phyloP scores from a whole-genome alignment of 1,140 invertebrate genomes.

The Bemisia tabaci region DNA sequence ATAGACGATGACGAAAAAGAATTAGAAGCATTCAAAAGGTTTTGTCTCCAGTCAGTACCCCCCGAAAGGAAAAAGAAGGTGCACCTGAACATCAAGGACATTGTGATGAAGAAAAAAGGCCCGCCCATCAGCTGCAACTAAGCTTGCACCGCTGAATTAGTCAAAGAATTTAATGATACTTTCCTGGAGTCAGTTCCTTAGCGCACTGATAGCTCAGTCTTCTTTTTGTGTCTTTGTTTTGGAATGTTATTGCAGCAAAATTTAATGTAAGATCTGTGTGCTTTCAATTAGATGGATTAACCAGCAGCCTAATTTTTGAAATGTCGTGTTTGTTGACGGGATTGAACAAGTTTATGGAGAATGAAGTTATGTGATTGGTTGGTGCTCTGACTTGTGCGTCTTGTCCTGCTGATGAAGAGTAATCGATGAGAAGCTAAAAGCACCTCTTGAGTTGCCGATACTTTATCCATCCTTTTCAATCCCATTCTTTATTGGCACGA shows the following conservation, averaged over 20 bases:
- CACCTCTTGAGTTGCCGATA: too few relatives aligned
- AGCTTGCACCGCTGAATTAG: background rate
- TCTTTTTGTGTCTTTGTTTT: background rate
- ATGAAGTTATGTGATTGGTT: too few relatives aligned
- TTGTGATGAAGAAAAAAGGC: constrained; percentile 48
- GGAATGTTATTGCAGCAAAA: background rate
- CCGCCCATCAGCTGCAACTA: constrained; percentile 14
- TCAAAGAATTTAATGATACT: background rate
- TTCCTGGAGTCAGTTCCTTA: background rate
- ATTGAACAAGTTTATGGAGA: too few relatives aligned
- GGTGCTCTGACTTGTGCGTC: too few relatives aligned
- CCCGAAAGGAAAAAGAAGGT: constrained; percentile 50
- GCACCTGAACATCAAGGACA: constrained; percentile 56
- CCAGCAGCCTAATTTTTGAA: too few relatives aligned
- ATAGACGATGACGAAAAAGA: constrained; percentile 60
- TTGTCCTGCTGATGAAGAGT: too few relatives aligned
- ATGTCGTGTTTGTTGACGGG: too few relatives aligned
- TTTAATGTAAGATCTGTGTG: too few relatives aligned
- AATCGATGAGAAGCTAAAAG: too few relatives aligned
- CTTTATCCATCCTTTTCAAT: too few relatives aligned
- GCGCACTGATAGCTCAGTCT: background rate
- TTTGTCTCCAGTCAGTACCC: constrained; percentile 56
- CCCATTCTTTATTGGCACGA: too few relatives aligned
- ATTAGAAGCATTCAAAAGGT: constrained; percentile 63
- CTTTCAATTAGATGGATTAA: too few relatives aligned